Conservation (phyloP, 1,140 invertebrate species). For the Zaprionus ghesquierei region DNA sequence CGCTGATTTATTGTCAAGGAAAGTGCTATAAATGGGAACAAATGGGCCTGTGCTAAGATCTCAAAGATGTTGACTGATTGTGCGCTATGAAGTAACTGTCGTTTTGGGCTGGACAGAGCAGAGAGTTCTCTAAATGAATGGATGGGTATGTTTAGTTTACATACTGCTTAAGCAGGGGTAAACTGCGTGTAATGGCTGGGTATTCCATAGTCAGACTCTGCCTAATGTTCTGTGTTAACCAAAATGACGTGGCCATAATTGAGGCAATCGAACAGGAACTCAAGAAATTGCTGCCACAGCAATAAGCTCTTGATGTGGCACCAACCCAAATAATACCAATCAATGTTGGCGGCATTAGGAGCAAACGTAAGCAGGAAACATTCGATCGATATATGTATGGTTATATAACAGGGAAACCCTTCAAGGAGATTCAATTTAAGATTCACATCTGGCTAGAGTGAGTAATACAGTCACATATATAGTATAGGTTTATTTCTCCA, state of each 20-base stretch:
- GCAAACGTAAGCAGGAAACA: background rate
- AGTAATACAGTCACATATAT: background rate
- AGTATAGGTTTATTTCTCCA: background rate
- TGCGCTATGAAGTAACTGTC: background rate
- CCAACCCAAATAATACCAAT: slow-evolving; percentile 1
- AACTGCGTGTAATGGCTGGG: background rate
- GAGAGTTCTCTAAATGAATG: background rate
- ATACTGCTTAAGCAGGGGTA: background rate
- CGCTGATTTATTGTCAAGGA: background rate
- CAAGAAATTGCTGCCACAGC: slow-evolving; percentile 34
- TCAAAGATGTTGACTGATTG: background rate
- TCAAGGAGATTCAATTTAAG: background rate
- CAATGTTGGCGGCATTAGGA: background rate
- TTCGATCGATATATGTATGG: background rate
- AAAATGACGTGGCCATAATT: slow-evolving; percentile 48
- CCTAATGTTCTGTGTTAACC: background rate
- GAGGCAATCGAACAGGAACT: slow-evolving; percentile 55
- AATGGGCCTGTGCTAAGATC: background rate
- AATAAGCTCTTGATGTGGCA: slow-evolving; percentile 35
- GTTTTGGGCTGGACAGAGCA: background rate
- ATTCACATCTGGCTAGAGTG: background rate
- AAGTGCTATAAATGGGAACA: background rate
- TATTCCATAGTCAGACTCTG: too few relatives aligned
- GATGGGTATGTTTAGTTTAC: background rate
- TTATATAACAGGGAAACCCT: background rate